These are phyloP conservation scores for Dendrolimus punctatus DNA, from an alignment of 1,140 invertebrate genomes.

Conservation along the genomic window DNA sequence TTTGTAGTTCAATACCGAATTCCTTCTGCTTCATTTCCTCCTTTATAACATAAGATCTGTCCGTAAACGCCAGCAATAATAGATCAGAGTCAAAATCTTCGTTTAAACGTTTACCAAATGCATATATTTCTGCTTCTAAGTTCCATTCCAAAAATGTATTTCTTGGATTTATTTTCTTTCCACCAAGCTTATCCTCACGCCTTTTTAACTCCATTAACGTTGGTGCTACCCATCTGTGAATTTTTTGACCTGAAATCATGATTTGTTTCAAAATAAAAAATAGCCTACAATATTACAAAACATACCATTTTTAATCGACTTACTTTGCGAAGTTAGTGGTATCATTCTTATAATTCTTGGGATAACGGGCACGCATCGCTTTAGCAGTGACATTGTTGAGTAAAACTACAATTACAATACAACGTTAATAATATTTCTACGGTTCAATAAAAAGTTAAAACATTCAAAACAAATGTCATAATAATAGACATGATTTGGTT, in stretches of 20 bases:
- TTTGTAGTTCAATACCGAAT: slow-evolving; percentile 78
- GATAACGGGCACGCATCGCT: slow-evolving; percentile 31
- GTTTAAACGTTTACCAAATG: slow-evolving; percentile 88
- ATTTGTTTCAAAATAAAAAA: not conserved
- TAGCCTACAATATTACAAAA: too few relatives aligned
- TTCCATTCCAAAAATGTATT: slow-evolving; percentile 88
- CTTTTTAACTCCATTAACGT: slow-evolving; percentile 48
- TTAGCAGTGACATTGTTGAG: slow-evolving; percentile 35
- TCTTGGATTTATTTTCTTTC: slow-evolving; percentile 61
- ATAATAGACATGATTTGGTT: slow-evolving; percentile 5
- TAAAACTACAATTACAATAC: not conserved
- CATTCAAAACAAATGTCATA: slow-evolving; percentile 5
- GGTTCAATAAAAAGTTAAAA: too few relatives aligned
- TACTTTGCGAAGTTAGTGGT: slow-evolving; percentile 28
- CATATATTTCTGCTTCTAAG: slow-evolving; percentile 89
- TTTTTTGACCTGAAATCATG: slow-evolving; percentile 38
- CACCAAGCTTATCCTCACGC: slow-evolving; percentile 46
- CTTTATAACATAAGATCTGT: slow-evolving; percentile 83
- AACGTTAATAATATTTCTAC: too few relatives aligned
- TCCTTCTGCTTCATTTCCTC: slow-evolving; percentile 79
- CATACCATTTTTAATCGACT: not conserved
- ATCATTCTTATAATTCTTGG: slow-evolving; percentile 20
- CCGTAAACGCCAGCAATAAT: slow-evolving; percentile 84
- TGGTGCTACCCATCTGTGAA: slow-evolving; percentile 58
- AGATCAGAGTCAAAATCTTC: slow-evolving; percentile 84